Evolutionary conservation across 2,797 vertebrate species (phyloP).

Genomic region (Pitangus sulphuratus): DNA sequence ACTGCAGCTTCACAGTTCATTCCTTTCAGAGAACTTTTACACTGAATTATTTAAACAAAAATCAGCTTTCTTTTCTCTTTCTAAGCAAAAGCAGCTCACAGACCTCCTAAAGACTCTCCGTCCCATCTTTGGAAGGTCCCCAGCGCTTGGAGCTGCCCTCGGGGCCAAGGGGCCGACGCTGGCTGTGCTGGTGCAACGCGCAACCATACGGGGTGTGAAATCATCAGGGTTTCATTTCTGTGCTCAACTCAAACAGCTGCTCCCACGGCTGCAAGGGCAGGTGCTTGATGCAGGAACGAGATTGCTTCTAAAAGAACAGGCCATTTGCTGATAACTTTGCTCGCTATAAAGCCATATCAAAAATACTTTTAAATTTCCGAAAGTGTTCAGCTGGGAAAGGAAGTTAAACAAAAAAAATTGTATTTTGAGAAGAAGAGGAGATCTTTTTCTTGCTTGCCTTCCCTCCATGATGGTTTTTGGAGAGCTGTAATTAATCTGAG

Average conservation of each 20-base stretch:
- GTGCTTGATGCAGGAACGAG: slow-evolving; percentile 39
- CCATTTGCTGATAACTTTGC: slow-evolving; percentile 50
- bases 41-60: too few relatives aligned
- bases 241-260: slow-evolving; percentile 67
- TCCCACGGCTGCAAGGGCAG: slow-evolving; percentile 60
- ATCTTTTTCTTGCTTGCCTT: neutral
- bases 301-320: slow-evolving; percentile 58
- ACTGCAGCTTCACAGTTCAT: fast-evolving
- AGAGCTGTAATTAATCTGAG: neutral
- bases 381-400: slow-evolving; percentile 67
- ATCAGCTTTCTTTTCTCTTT: fast-evolving
- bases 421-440: neutral
- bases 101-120: fast-evolving
- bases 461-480: neutral
- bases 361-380: slow-evolving; percentile 59
- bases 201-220: neutral
- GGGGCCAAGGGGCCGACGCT: neutral
- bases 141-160: neutral
- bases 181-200: neutral
- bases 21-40: too few relatives aligned
- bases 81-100: neutral
- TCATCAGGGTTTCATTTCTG: slow-evolving; percentile 62
- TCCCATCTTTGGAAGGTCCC: neutral
- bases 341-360: slow-evolving; percentile 23
- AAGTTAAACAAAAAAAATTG: slow-evolving; percentile 40